Evolutionary conservation across 1,140 invertebrate species (phyloP), one percentile per base, ranked within the genome.

Genomic region (Thaumetopoea pityocampa): DNA sequence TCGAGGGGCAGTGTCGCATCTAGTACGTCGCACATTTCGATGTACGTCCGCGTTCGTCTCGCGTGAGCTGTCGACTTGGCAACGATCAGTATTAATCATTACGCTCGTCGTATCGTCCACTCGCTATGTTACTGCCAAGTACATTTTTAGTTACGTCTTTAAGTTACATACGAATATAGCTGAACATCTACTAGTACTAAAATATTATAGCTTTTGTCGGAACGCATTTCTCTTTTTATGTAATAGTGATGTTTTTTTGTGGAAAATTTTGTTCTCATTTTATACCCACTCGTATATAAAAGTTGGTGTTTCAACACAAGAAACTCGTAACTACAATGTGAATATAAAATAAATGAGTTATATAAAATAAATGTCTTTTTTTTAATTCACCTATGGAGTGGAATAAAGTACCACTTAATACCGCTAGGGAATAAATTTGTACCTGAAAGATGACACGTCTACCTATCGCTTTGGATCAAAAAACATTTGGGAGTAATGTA

Each of bases 301-400:
- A 57, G 79, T 74, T 79, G 58, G 62, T 71, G 76, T 83, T 83
- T 76, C 73, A 66, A 46, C 32, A 66, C 55, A 67, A 72, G 78
- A 73, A 73, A 82, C 71, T 57, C 66, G 66, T 71, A 72, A 74
- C 70, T 57, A 78, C 64, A 72, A 81, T 83, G 79, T 83, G 79
- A 81, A 83, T 81, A 83, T 83, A 76, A 80, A 83, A 83, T 83
- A 83, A 83, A 83, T 83, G 79, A 83, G 80, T 83, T 83, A 83
- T 83, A 83, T 80, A n/a, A 83, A 82, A 77, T 56, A 65, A 48
- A 34, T 29, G n/a, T 12, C 6, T 16, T 26, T 14, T 40, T 10
- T 40, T 32, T 4, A 11, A 30, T 41, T 30, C 1, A 9, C 6
- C 8, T 8, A 27, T 12, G 3, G 12, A n/a, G n/a, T n/a, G n/a